Evolutionary conservation across 1,140 invertebrate species (phyloP).

Genomic region (Paraescarpia echinospica): DNA sequence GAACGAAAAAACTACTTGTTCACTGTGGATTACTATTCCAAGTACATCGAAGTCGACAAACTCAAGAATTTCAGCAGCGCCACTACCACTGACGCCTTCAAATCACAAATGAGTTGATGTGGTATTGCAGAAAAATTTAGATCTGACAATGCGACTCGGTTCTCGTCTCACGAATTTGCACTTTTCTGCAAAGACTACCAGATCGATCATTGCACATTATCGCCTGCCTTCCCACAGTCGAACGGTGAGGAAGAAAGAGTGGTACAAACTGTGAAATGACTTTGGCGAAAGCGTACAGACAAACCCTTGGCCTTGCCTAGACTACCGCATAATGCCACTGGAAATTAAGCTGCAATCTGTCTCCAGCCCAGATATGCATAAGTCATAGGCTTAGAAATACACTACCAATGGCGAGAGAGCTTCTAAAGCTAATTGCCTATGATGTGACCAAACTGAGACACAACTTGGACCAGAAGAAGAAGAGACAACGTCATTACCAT

Average conservation of each 20-base stretch:
- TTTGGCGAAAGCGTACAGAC: too few species aligned
- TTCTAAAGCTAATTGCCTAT: too few species aligned
- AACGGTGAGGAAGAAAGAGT: too few species aligned
- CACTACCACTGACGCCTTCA: not conserved
- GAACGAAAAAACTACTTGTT: not conserved
- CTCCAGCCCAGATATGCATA: not conserved
- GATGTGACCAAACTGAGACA: constrained; percentile 4
- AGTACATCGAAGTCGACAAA: not conserved
- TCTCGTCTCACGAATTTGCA: not conserved
- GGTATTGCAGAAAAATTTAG: not conserved
- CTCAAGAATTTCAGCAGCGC: not conserved
- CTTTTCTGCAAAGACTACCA: not conserved
- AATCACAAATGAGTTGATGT: not conserved
- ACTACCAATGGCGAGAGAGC: not conserved
- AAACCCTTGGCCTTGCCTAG: not conserved
- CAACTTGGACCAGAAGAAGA: not conserved
- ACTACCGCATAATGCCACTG: not conserved
- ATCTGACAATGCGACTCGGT: not conserved
- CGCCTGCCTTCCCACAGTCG: not conserved
- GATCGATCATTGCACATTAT: not conserved
- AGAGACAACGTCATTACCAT: constrained; percentile 13
- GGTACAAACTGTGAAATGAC: too few species aligned
- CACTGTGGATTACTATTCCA: constrained; percentile 12
- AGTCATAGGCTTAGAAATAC: not conserved
- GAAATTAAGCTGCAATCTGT: not conserved